phyloP scores from a whole-genome alignment of 2,797 vertebrate genomes.

The Gymnocypris eckloni region DNA sequence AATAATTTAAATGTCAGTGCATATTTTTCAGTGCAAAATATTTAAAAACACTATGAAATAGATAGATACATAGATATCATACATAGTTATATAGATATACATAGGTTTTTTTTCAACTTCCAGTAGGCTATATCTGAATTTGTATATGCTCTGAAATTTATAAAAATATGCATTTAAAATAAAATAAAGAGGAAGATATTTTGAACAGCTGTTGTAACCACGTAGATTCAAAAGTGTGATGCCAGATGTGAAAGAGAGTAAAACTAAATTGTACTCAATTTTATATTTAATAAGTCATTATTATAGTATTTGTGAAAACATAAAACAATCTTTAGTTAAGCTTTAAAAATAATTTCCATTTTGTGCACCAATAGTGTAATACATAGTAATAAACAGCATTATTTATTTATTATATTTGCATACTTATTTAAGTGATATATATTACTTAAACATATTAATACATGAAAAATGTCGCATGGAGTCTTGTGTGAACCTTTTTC shows the following conservation, averaged over 20 bases:
- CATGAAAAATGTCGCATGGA: background rate
- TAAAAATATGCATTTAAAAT: background rate
- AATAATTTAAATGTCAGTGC: background rate
- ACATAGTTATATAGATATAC: too few species aligned
- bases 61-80: too few species aligned
- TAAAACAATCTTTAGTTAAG: too few species aligned
- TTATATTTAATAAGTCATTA: too few species aligned
- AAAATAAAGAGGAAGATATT: too few species aligned
- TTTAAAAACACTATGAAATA: background rate
- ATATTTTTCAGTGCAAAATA: background rate
- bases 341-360: background rate
- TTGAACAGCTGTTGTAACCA: too few species aligned
- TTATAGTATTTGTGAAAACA: background rate
- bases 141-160: background rate
- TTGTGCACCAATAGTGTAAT: background rate
- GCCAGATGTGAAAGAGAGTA: too few species aligned
- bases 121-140: too few species aligned
- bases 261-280: too few species aligned
- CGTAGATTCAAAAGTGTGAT: too few species aligned
- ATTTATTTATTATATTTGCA: background rate
- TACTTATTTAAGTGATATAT: too few species aligned
- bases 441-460: background rate
- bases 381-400: background rate
- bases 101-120: too few species aligned
- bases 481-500: background rate